These are phyloP conservation scores for Pteropus rufus DNA, from an alignment of 2,797 vertebrate genomes.

Conservation along the genomic window DNA sequence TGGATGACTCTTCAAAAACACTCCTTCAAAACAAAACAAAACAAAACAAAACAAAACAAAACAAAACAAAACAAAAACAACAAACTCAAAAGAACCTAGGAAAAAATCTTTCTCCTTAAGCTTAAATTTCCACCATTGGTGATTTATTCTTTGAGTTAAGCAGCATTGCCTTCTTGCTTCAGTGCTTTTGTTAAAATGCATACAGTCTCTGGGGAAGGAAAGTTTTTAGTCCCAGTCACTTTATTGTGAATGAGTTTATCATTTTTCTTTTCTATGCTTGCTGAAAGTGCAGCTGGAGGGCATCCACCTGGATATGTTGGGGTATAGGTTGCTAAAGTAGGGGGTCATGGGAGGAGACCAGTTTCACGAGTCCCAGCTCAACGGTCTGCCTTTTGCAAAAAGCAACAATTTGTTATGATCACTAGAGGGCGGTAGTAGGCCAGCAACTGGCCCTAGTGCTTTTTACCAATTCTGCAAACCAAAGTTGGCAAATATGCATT, in stretches of 20 bases:
- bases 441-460: constrained; percentile 57
- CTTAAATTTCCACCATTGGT: background rate
- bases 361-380: background rate
- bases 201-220: background rate
- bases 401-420: constrained; percentile 11
- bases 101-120: background rate
- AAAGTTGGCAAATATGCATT: constrained; percentile 19
- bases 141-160: background rate
- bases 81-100: background rate
- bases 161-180: background rate
- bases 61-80: background rate
- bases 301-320: background rate
- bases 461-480: constrained; percentile 50
- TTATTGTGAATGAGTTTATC: background rate
- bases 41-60: background rate
- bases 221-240: background rate
- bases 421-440: constrained; percentile 81
- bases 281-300: background rate
- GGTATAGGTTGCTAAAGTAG: background rate
- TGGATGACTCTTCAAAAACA: background rate
- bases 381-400: background rate
- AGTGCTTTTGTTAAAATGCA: constrained; percentile 22
- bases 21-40: background rate
- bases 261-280: background rate
- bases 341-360: accelerated